phyloP scores from a whole-genome alignment of 2,888 invertebrate genomes.

The Glaucopsyche alexis region DNA sequence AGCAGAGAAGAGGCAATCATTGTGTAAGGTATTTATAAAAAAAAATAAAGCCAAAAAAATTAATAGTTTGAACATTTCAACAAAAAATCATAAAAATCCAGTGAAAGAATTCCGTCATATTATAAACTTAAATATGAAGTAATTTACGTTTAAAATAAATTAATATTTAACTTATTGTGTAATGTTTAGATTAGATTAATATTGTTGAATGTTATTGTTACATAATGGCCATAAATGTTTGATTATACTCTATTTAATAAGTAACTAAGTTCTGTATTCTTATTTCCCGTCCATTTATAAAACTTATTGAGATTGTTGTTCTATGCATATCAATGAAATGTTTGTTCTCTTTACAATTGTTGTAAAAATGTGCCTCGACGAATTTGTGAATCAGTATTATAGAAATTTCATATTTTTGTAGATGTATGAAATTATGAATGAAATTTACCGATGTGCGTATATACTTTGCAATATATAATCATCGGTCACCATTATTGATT shows the following conservation, averaged over 20 bases:
- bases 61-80: neutral
- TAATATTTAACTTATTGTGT: constrained; percentile 27
- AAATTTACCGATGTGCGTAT: neutral
- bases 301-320: constrained; percentile 16
- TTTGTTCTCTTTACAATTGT: constrained; percentile 25
- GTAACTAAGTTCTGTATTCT: constrained; percentile 19
- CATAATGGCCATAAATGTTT: constrained; percentile 24
- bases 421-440: neutral
- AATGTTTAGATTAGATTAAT: constrained; percentile 15
- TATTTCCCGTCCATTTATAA: constrained; percentile 25
- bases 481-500: neutral
- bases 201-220: constrained; percentile 29
- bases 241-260: constrained; percentile 3
- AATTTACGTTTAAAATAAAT: constrained; percentile 12
- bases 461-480: neutral
- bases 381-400: constrained; percentile 49
- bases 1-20: neutral
- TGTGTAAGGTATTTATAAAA: neutral
- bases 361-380: constrained; percentile 39
- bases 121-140: neutral
- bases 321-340: constrained; percentile 12
- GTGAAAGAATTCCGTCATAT: constrained; percentile 25
- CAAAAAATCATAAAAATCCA: constrained; percentile 19
- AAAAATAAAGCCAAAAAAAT: neutral
- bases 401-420: constrained; percentile 18